These are phyloP conservation scores for Tipula confusa DNA, from an alignment of 2,888 invertebrate genomes.

Conservation along the genomic window DNA sequence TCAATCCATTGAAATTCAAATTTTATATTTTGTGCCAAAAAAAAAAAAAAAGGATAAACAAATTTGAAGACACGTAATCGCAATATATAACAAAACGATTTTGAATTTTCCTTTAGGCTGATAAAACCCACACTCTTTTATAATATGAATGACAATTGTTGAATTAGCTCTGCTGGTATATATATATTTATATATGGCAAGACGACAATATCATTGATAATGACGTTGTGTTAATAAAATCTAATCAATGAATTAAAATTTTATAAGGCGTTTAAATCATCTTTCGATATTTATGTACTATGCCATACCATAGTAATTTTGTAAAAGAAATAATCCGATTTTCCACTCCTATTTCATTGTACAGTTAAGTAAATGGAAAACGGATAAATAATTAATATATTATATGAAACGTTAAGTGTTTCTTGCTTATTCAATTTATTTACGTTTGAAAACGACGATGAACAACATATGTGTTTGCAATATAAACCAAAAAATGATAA, in stretches of 20 bases:
- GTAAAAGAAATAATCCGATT: background rate
- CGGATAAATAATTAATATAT: background rate
- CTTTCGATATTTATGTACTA: background rate
- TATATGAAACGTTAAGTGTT: background rate
- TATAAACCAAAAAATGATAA: background rate
- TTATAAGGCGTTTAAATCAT: background rate
- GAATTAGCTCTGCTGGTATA: background rate
- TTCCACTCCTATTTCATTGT: too few species aligned
- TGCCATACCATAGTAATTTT: background rate
- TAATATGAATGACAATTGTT: background rate
- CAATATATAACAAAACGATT: background rate
- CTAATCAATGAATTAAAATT: background rate
- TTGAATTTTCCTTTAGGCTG: background rate
- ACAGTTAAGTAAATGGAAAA: background rate
- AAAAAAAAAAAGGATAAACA: background rate
- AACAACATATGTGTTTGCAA: background rate
- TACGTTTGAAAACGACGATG: background rate
- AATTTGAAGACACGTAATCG: background rate
- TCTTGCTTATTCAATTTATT: background rate
- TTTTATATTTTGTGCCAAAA: background rate
- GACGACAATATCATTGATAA: background rate
- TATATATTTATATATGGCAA: background rate
- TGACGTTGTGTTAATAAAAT: background rate
- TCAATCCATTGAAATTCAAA: background rate
- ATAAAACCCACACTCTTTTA: background rate